These are phyloP conservation scores for Gallinago jamesoni DNA, from an alignment of 2,113 vertebrate genomes.

Conservation along the genomic window DNA sequence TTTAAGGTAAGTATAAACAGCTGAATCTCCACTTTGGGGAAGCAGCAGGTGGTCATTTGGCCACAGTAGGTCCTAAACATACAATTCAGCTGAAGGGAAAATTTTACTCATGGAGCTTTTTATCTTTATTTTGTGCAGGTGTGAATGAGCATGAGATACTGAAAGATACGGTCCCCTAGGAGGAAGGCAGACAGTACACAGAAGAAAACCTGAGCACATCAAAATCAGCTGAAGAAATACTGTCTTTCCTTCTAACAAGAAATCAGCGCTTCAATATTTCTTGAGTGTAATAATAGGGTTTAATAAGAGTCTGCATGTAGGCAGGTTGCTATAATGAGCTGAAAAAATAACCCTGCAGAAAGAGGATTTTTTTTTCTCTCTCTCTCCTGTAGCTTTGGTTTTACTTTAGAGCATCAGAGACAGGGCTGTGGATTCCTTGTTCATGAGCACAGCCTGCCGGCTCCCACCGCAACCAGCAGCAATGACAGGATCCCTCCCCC, in stretches of 20 bases:
- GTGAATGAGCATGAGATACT: not conserved
- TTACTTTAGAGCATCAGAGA: not conserved
- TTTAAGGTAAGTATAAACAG: not conserved
- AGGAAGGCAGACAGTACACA: not conserved
- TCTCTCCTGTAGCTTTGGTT: not conserved
- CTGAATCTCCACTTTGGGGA: not conserved
- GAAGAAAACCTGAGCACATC: not conserved
- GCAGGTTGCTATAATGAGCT: not conserved
- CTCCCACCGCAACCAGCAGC: not conserved
- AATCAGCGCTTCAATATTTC: not conserved
- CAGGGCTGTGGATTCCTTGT: constrained; percentile 11
- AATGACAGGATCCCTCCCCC: rapidly evolving
- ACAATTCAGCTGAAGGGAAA: not conserved
- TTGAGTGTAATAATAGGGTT: not conserved
- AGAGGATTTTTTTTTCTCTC: not conserved
- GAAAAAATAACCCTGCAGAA: not conserved
- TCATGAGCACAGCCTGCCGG: constrained; percentile 63
- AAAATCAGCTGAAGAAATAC: not conserved
- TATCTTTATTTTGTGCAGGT: not conserved
- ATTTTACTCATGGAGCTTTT: not conserved
- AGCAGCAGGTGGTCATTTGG: not conserved
- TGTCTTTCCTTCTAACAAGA: not conserved
- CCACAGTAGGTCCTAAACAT: not conserved
- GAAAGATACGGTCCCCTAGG: not conserved
- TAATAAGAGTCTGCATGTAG: not conserved